Base-by-base conservation (phyloP, 2,113 vertebrate species). In the Notothenia rossii region DNA sequence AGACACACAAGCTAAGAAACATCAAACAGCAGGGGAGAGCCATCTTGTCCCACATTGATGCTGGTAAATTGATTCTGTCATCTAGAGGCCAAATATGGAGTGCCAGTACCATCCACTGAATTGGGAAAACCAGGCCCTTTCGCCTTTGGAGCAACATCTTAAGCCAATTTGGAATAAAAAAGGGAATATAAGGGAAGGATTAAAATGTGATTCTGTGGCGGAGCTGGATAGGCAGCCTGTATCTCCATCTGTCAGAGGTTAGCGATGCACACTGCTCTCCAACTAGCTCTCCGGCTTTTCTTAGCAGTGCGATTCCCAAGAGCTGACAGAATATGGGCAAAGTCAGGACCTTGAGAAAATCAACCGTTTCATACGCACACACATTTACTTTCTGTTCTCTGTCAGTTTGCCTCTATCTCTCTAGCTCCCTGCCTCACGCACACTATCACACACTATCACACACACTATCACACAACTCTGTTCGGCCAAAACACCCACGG, bases 401-500 rank as follows among this genome's bases (percentile, higher is more conserved):
- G 84, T 88, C 85, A 83, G 79, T 70, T 77, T 60, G 68, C 50
- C 56, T 82, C 80, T 45, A 10, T 90, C 75, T 71, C 72, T 60
- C 66, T 43, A n/a, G 9, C 56, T 40, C 45, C 4, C 51, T 49
- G 49, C 22, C 53, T 50, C 60, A 5, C 36, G 11, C 72, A 22
- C 43, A 50, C 66, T 25, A 71, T 33, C 70, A 66, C 40, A 54
- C 56, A 48, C 49, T 49, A 53, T 72, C 70, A 66, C 46, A 54
- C 56, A 48, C 49, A 53, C 58, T 72, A 62, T 75, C 79, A 60
- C 65, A 81, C n/a, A 59, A 20, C 83, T 80, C 67, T 33, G 33
- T 86, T 89, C 78, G 90, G 88, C 81, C 88, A 90, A 87, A 94
- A 92, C 86, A 87, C 92, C 90, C 88, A 74, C 86, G 85, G 92